phyloP scores from a whole-genome alignment of 1,140 invertebrate genomes.

The Rhopalosiphum maidis region DNA sequence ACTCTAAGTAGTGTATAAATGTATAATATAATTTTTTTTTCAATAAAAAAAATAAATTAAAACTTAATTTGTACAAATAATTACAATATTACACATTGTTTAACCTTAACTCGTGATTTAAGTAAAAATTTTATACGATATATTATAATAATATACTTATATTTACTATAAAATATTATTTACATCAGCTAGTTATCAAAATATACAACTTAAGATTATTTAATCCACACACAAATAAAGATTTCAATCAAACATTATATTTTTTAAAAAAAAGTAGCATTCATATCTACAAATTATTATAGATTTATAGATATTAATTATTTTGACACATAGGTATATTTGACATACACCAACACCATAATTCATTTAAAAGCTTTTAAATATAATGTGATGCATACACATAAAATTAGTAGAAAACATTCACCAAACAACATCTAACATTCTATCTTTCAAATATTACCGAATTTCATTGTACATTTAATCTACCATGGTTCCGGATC shows the following conservation, averaged over 20 bases:
- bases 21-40: not conserved
- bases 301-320: not conserved
- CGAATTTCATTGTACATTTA: not conserved
- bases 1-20: not conserved
- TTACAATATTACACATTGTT: not conserved
- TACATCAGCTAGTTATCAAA: not conserved
- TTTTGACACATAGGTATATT: not conserved
- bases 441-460: not conserved
- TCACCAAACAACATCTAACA: not conserved
- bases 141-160: not conserved
- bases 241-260: not conserved
- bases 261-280: not conserved
- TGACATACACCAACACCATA: not conserved
- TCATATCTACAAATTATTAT: not conserved
- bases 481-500: slow-evolving; percentile 18
- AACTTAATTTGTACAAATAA: not conserved
- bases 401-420: not conserved
- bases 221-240: not conserved
- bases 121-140: not conserved
- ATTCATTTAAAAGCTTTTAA: not conserved
- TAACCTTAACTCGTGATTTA: not conserved
- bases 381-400: not conserved
- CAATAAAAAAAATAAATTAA: not conserved
- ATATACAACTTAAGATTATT: not conserved
- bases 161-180: not conserved